These are phyloP conservation scores for Microplitis mediator DNA, from an alignment of 1,140 invertebrate species.

Conservation along the genomic window DNA sequence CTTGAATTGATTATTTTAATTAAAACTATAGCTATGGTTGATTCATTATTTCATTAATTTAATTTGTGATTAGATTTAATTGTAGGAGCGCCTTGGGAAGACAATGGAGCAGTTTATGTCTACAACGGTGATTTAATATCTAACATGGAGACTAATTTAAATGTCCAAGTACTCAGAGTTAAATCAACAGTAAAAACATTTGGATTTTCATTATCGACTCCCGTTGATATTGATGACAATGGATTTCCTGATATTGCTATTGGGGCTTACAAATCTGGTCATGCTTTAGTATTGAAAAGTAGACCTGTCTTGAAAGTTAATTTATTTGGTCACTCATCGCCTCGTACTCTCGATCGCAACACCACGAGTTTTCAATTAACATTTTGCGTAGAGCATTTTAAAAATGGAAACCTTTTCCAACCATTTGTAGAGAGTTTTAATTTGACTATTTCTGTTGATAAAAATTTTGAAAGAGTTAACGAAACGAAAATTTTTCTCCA, in stretches of 20 bases:
- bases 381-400: conserved; percentile 41
- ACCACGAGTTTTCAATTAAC: conserved; percentile 49
- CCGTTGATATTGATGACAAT: conserved; percentile 70
- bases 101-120: conserved; percentile 68
- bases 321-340: conserved; percentile 36
- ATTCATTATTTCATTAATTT: not conserved
- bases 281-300: conserved; percentile 64
- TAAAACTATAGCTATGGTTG: not conserved
- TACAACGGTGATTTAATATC: conserved; percentile 65
- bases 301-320: conserved; percentile 63
- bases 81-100: conserved; percentile 72
- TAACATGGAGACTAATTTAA: conserved; percentile 39
- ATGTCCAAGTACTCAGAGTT: conserved; percentile 1
- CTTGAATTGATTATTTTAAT: not conserved
- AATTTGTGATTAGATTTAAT: conserved; percentile 65
- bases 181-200: conserved; percentile 45
- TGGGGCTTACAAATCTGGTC: conserved; percentile 67
- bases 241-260: conserved; percentile 68
- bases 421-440: conserved; percentile 29
- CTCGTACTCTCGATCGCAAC: conserved; percentile 56
- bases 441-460: conserved; percentile 34
- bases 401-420: not conserved
- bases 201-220: conserved; percentile 70
- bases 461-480: conserved; percentile 33
- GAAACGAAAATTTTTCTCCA: not conserved